These are phyloP conservation scores for Mastacembelus armatus DNA, from an alignment of 2,797 vertebrate genomes.

Conservation along the genomic window DNA sequence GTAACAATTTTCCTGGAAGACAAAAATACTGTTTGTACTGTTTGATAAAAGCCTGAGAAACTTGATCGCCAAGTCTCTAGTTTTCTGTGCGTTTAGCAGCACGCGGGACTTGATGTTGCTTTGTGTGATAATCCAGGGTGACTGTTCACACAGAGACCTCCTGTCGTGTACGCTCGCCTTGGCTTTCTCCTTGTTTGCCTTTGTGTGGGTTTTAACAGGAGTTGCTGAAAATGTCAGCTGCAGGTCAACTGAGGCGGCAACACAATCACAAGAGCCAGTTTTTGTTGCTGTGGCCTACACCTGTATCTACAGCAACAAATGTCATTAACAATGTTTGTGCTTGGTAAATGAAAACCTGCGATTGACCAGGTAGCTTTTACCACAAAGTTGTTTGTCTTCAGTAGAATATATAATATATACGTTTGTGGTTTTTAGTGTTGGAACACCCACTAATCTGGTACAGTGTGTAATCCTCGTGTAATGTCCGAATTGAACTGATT, in stretches of 20 bases:
- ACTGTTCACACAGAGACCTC: conserved; percentile 20
- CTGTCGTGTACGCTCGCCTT: not conserved
- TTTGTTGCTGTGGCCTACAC: not conserved
- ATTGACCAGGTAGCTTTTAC: too few species aligned
- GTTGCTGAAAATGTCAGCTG: conserved; percentile 14
- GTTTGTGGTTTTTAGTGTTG: not conserved
- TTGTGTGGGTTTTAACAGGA: conserved; percentile 10
- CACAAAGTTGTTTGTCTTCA: too few species aligned
- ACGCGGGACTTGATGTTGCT: not conserved
- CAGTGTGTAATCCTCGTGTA: not conserved
- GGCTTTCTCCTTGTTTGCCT: conserved; percentile 4
- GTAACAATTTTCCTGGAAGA: conserved; percentile 1
- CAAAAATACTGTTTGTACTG: not conserved
- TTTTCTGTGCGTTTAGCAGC: conserved; percentile 18
- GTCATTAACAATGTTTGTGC: too few species aligned
- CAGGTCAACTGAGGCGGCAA: conserved; percentile 16
- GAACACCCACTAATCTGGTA: not conserved
- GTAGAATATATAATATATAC: not conserved
- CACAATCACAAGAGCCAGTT: conserved; percentile 1
- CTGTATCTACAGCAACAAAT: not conserved
- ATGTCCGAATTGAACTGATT: not conserved
- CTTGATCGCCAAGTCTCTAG: not conserved
- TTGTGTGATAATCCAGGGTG: conserved; percentile 41
- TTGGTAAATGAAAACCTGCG: too few species aligned
- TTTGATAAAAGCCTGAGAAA: conserved; percentile 38